A percentile compares a stretch with the other conserved stretches of the same genome.
Conservation (phyloP, 2,113 vertebrate genomes). For the Zosterops pallidus region DNA sequence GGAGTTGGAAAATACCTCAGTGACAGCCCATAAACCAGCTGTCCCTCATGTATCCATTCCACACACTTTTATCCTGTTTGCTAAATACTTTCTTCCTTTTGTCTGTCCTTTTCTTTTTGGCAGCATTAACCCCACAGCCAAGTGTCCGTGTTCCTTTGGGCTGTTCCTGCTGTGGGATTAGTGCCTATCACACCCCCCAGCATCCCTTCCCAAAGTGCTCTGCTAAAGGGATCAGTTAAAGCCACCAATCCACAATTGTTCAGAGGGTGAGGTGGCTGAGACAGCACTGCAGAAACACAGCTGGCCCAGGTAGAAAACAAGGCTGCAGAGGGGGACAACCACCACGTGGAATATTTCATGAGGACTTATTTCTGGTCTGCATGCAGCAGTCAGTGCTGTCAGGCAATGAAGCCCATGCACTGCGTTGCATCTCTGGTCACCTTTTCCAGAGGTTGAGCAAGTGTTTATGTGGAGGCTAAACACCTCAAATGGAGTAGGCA, state of each 20-base stretch:
- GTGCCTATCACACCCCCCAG: neutral
- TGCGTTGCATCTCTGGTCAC: neutral
- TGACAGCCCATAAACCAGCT: neutral
- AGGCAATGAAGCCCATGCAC: neutral
- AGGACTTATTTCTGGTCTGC: neutral
- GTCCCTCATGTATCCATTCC: neutral
- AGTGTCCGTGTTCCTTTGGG: neutral
- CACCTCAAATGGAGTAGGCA: neutral
- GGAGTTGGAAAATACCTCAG: neutral
- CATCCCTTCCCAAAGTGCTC: neutral
- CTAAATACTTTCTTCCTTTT: neutral
- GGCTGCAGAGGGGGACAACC: neutral
- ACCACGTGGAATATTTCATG: neutral
- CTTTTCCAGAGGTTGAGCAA: neutral
- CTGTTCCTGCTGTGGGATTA: neutral
- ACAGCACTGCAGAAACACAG: neutral
- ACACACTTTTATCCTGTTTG: neutral
- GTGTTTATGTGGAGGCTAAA: neutral
- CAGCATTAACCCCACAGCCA: neutral
- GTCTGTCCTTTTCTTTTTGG: neutral
- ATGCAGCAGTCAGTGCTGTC: neutral
- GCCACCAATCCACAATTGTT: fast-evolving
- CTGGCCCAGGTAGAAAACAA: neutral
- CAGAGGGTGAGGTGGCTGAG: neutral
- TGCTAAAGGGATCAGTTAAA: neutral